A percentile compares a stretch with the other conserved stretches of the same genome.
Evolutionary conservation across 2,113 vertebrate genomes (phyloP).

Genomic region (Tinamus guttatus): DNA sequence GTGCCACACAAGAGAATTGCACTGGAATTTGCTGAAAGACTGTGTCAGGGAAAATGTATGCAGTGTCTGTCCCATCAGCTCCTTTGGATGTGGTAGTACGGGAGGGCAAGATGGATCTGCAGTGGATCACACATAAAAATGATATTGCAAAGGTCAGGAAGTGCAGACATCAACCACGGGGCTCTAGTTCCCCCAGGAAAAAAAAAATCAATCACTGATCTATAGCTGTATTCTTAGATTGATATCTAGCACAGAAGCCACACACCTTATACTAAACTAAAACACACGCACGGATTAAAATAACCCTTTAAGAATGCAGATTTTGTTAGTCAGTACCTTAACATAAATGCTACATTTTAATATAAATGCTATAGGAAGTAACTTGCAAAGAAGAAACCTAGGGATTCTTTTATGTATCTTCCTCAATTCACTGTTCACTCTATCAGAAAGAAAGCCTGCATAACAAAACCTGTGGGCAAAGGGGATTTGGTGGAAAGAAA

Average conservation of each 20-base stretch:
- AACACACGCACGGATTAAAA: not conserved
- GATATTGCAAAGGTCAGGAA: slow-evolving; percentile 21
- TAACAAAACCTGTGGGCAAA: not conserved
- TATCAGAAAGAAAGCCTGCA: not conserved
- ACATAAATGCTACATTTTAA: not conserved
- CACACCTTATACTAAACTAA: not conserved
- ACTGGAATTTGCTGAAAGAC: not conserved
- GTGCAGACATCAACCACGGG: not conserved
- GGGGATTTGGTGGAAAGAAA: not conserved
- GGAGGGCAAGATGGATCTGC: slow-evolving; percentile 3
- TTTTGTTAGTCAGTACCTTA: not conserved
- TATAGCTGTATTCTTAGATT: not conserved
- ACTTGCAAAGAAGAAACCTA: not conserved
- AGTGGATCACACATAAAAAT: not conserved
- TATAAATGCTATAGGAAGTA: not conserved
- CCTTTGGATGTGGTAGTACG: not conserved
- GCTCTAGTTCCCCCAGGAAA: not conserved
- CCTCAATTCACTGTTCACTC: not conserved
- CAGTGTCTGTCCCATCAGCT: not conserved
- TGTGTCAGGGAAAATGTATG: not conserved
- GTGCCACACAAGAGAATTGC: not conserved
- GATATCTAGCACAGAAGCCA: not conserved
- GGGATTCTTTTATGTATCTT: not conserved
- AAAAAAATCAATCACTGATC: not conserved
- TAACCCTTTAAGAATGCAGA: not conserved